Percentiles rank a stretch among this genome's conserved stretches.
Evolutionary conservation across 1,140 invertebrate genomes (phyloP).

Genomic region (Tetramorium alpestre): DNA sequence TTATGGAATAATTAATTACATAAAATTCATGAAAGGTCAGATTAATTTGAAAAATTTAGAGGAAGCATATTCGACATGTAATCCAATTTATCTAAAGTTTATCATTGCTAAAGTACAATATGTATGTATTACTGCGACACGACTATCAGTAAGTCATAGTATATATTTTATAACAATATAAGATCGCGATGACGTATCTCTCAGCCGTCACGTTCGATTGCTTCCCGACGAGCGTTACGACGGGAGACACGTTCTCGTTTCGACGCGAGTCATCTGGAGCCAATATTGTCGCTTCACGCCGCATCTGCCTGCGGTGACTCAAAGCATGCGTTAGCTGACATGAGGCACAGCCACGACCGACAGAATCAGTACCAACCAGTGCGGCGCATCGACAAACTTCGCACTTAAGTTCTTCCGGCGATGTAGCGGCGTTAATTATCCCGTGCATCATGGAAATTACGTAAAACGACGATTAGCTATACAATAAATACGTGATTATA

Average conservation of each 20-base stretch:
- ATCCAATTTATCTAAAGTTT: neutral
- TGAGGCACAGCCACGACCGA: neutral
- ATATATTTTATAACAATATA: neutral
- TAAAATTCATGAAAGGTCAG: neutral
- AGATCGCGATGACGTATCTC: neutral
- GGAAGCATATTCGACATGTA: neutral
- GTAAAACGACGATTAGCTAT: neutral
- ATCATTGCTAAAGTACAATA: neutral
- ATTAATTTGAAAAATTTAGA: neutral
- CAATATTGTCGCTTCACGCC: slow-evolving; percentile 22
- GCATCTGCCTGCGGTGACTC: slow-evolving; percentile 28
- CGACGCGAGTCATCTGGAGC: slow-evolving; percentile 43
- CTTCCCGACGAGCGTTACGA: neutral
- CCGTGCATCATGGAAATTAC: neutral
- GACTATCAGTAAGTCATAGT: neutral
- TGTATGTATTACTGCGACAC: neutral
- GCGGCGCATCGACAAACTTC: neutral
- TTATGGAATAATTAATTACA: neutral
- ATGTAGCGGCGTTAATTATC: neutral
- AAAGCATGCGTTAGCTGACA: slow-evolving; percentile 38
- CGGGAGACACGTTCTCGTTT: slow-evolving; percentile 22
- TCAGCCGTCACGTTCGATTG: slow-evolving; percentile 35
- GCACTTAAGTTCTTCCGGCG: slow-evolving; percentile 24
- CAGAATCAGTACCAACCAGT: neutral
- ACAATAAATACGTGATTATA: neutral